Conservation (phyloP, 1,140 invertebrate genomes). For the Adelges cooleyi region DNA sequence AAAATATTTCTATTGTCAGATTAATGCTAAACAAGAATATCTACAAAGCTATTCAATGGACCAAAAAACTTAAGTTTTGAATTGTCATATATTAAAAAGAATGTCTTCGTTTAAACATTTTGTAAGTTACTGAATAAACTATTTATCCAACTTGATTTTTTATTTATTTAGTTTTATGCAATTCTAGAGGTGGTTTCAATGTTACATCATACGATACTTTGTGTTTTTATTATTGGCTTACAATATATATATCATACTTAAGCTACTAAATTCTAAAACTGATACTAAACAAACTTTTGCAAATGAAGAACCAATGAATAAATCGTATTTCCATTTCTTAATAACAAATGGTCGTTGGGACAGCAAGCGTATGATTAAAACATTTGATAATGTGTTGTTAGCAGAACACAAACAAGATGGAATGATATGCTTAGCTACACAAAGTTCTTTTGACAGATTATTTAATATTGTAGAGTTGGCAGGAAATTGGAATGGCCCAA, state of each 20-base stretch:
- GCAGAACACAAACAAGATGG: conserved; percentile 42
- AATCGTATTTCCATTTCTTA: not conserved
- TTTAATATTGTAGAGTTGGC: conserved; percentile 60
- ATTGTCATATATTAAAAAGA: not conserved
- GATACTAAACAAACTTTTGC: not conserved
- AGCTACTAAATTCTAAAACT: not conserved
- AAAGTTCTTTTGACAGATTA: conserved; percentile 68
- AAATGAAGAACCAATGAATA: too few relatives aligned
- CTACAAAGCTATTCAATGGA: conserved; percentile 17
- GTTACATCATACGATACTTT: not conserved
- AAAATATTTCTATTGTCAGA: conserved; percentile 30
- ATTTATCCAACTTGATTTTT: not conserved
- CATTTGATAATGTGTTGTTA: conserved; percentile 58
- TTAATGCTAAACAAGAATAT: conserved; percentile 23
- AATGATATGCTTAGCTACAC: conserved; percentile 64
- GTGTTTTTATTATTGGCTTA: conserved; percentile 6
- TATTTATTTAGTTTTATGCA: not conserved
- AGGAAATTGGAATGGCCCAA: conserved; percentile 69
- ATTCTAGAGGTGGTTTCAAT: conserved; percentile 1
- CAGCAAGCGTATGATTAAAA: conserved; percentile 50
- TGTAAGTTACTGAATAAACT: conserved; percentile 3
- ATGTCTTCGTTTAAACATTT: not conserved
- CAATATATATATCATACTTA: conserved; percentile 12
- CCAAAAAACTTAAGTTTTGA: conserved; percentile 7
- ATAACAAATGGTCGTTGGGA: conserved; percentile 61